Conservation (phyloP, 2,888 invertebrate genomes). For the Amphipyra tragopoginis region DNA sequence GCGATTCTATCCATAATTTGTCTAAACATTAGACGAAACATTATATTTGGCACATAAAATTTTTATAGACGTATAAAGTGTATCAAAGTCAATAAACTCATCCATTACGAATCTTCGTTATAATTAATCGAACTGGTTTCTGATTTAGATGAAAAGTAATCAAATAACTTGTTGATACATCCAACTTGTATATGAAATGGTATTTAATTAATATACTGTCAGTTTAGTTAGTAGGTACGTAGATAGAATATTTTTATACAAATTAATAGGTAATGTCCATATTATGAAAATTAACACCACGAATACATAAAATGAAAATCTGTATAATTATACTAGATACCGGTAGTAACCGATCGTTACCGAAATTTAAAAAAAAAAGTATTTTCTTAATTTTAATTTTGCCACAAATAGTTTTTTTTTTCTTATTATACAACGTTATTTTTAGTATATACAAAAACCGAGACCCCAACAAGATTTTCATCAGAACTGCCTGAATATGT, state of each 20-base stretch:
- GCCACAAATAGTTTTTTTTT: too few species aligned
- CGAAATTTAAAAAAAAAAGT: too few species aligned
- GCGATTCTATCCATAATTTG: slow-evolving; percentile 37
- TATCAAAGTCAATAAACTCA: slow-evolving; percentile 62
- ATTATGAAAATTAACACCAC: background rate
- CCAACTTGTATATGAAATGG: slow-evolving; percentile 17
- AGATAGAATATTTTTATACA: background rate
- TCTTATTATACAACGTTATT: too few species aligned
- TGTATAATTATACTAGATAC: background rate
- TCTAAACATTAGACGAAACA: slow-evolving; percentile 46
- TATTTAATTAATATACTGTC: slow-evolving; percentile 17
- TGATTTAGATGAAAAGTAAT: slow-evolving; percentile 48
- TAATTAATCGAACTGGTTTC: slow-evolving; percentile 58
- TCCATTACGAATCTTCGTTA: slow-evolving; percentile 50
- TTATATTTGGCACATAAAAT: slow-evolving; percentile 52
- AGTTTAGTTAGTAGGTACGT: background rate
- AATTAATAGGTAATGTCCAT: background rate
- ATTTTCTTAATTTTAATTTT: too few species aligned
- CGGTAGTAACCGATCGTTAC: background rate
- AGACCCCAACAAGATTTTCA: too few species aligned
- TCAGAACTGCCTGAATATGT: too few species aligned
- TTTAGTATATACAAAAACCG: too few species aligned
- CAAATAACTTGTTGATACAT: slow-evolving; percentile 22
- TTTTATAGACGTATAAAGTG: slow-evolving; percentile 53
- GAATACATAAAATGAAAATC: background rate